Conservation (phyloP, 2,113 vertebrate species). For the Equus quagga region DNA sequence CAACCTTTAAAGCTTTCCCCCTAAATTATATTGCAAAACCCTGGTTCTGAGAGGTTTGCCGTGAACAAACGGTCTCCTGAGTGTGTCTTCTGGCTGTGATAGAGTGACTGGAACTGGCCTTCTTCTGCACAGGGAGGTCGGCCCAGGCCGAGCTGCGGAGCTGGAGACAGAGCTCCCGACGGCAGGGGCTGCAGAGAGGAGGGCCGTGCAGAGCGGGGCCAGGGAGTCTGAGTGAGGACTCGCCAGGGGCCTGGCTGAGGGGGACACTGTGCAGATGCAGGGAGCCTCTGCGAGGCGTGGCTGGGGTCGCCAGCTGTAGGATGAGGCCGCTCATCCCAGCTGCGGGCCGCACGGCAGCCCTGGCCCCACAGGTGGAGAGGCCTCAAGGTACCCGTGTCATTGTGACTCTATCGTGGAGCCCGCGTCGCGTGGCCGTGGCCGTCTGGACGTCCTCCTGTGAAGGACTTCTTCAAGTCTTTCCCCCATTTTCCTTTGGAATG, state of each 20-base stretch:
- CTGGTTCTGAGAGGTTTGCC: not conserved
- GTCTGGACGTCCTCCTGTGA: too few relatives aligned
- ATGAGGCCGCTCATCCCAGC: not conserved
- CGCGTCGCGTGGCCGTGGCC: not conserved
- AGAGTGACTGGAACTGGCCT: not conserved
- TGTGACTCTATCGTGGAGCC: not conserved
- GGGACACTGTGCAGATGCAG: too few relatives aligned
- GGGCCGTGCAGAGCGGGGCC: not conserved
- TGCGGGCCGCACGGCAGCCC: not conserved
- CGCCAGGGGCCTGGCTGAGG: not conserved
- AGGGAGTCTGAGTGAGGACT: not conserved
- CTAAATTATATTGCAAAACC: not conserved
- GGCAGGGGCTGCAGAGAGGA: not conserved
- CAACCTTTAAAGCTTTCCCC: not conserved
- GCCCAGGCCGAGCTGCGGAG: too few relatives aligned
- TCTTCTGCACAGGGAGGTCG: too few relatives aligned
- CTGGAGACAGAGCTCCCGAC: not conserved
- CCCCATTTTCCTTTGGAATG: not conserved
- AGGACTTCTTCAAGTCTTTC: not conserved
- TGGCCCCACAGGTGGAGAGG: not conserved
- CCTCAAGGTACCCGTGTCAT: not conserved
- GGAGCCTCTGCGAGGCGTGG: too few relatives aligned
- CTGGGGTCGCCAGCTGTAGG: not conserved
- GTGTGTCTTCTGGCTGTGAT: not conserved
- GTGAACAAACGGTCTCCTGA: fast-evolving